phyloP scores from a whole-genome alignment of 2,888 invertebrate genomes.

The Pheosia tremula region DNA sequence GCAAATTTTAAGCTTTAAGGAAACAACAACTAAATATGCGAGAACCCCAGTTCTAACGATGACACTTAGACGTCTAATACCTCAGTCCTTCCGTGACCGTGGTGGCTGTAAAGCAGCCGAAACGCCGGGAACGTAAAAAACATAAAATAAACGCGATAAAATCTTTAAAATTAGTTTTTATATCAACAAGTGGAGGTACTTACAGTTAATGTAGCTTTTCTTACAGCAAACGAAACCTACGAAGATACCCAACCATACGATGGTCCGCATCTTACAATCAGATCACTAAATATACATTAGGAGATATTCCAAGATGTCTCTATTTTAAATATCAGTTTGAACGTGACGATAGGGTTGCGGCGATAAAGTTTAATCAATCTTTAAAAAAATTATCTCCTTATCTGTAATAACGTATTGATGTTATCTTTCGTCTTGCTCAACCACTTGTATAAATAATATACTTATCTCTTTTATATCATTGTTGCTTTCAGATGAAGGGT shows the following conservation, averaged over 20 bases:
- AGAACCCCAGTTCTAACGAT: no score
- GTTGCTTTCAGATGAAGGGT: no score
- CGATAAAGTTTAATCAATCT: slow-evolving; percentile 5
- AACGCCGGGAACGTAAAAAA: no score
- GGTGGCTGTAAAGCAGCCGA: no score
- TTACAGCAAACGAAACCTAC: slow-evolving; percentile 37
- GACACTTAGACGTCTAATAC: no score
- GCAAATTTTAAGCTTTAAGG: no score
- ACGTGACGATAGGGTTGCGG: slow-evolving; percentile 37
- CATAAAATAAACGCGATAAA: no score
- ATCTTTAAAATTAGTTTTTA: no score
- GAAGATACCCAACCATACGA: slow-evolving; percentile 39
- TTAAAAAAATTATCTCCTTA: slow-evolving; percentile 14
- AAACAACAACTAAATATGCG: no score
- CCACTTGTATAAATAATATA: neutral
- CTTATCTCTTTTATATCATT: no score
- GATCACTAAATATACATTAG: neutral
- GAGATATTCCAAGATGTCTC: slow-evolving; percentile 4
- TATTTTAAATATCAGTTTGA: slow-evolving; percentile 29
- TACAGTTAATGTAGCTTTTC: slow-evolving; percentile 58
- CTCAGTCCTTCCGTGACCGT: no score
- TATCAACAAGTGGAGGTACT: slow-evolving; percentile 33
- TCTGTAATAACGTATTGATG: slow-evolving; percentile 8
- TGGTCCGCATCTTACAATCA: slow-evolving; percentile 46
- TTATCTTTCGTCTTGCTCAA: neutral